A percentile compares a stretch with the other conserved stretches of the same genome.
phyloP scores from a whole-genome alignment of 2,113 vertebrate genomes.

The Nettapus auritus region DNA sequence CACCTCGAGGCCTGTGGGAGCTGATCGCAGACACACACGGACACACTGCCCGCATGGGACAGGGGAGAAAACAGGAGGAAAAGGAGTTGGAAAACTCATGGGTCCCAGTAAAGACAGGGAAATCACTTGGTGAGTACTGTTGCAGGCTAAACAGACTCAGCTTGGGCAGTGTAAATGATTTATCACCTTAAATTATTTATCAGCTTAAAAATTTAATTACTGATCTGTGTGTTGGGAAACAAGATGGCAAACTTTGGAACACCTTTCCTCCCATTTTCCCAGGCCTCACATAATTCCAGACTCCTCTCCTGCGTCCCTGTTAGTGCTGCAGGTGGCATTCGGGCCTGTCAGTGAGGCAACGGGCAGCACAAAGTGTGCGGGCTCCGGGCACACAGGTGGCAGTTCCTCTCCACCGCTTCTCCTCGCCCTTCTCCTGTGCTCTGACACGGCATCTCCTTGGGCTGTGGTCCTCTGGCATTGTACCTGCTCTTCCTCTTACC shows the following conservation, averaged over 20 bases:
- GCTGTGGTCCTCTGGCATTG: not conserved
- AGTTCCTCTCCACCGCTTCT: not conserved
- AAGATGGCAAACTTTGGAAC: not conserved
- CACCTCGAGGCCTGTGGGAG: too few species aligned
- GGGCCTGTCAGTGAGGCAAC: not conserved
- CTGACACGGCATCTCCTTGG: not conserved
- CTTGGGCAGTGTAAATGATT: not conserved
- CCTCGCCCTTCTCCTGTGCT: not conserved
- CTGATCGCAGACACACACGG: too few species aligned
- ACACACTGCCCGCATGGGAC: too few species aligned
- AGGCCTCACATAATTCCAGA: not conserved
- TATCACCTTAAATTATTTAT: too few species aligned
- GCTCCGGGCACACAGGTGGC: not conserved
- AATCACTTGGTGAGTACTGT: not conserved
- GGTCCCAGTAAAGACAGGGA: accelerated
- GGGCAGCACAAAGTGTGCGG: too few species aligned
- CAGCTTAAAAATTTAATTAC: not conserved
- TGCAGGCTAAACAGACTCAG: not conserved
- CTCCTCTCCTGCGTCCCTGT: not conserved
- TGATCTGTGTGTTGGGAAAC: not conserved
- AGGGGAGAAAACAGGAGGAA: not conserved
- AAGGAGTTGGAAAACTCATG: not conserved
- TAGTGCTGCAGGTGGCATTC: not conserved
- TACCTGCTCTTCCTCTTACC: not conserved
- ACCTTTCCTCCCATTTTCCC: not conserved